Percentiles rank a stretch among this genome's conserved stretches.
phyloP scores from a whole-genome alignment of 2,797 vertebrate species.

The Tapirus indicus region DNA sequence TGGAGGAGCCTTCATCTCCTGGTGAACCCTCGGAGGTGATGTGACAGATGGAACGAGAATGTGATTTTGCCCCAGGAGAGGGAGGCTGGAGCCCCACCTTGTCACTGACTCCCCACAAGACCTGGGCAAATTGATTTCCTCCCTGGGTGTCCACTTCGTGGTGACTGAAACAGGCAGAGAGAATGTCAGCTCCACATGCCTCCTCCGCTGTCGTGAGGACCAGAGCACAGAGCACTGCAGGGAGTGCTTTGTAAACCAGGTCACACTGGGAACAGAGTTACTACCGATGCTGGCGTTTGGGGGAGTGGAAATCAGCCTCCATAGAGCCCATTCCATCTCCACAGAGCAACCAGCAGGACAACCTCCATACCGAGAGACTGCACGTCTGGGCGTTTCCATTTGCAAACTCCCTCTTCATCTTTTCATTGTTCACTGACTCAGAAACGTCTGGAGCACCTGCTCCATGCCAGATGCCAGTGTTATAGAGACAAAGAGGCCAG shows the following conservation, averaged over 20 bases:
- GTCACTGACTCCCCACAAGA: fast-evolving
- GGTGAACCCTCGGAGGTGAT: fast-evolving
- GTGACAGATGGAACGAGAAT: fast-evolving
- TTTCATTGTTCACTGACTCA: background rate
- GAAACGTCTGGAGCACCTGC: no score
- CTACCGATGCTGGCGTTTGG: fast-evolving
- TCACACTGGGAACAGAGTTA: background rate
- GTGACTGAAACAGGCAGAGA: background rate
- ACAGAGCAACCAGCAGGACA: background rate
- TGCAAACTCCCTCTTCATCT: background rate
- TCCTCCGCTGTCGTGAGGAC: background rate
- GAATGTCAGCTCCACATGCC: fast-evolving
- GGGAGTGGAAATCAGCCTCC: background rate
- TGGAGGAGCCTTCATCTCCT: fast-evolving
- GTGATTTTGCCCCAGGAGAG: background rate
- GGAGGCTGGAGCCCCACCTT: background rate
- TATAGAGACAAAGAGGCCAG: fast-evolving
- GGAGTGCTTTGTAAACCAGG: background rate
- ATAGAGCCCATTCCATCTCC: fast-evolving
- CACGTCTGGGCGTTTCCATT: background rate
- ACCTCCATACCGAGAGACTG: background rate
- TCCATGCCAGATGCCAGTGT: fast-evolving
- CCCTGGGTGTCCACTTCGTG: no score
- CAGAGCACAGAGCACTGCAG: background rate
- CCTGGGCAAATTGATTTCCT: no score